A percentile compares a stretch with the other conserved stretches of the same genome.
phyloP scores from a whole-genome alignment of 2,113 vertebrate species.

The Dunckerocampus dactyliophorus region DNA sequence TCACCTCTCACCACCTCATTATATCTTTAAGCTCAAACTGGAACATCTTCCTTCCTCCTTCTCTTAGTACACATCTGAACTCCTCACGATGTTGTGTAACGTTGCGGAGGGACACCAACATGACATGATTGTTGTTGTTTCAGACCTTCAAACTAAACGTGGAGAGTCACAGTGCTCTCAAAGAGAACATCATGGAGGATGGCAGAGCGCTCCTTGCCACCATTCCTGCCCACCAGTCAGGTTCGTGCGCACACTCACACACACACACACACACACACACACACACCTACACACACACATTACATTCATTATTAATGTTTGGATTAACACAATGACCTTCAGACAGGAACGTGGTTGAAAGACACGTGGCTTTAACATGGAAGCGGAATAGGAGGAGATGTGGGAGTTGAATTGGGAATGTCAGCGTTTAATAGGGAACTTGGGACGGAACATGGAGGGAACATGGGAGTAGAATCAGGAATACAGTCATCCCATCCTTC shows the following conservation, averaged over 20 bases:
- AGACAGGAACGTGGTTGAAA: slow-evolving; percentile 51
- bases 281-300: slow-evolving; percentile 64
- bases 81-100: no score
- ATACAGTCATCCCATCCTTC: no score
- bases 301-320: slow-evolving; percentile 98
- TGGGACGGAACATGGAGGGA: no score
- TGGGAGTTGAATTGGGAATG: background rate
- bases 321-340: slow-evolving; percentile 99
- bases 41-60: no score
- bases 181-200: slow-evolving; percentile 91
- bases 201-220: slow-evolving; percentile 86
- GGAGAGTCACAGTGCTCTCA: slow-evolving; percentile 84
- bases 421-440: no score
- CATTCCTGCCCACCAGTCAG: slow-evolving; percentile 94
- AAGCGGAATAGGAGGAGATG: background rate
- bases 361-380: slow-evolving; percentile 1
- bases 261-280: slow-evolving; percentile 66
- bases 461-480: no score
- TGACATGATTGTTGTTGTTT: slow-evolving; percentile 13
- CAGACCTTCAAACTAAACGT: slow-evolving; percentile 95
- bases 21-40: no score
- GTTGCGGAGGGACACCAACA: no score
- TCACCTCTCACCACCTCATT: no score
- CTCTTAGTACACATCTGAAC: no score
- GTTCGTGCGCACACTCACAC: slow-evolving; percentile 72